Base-by-base conservation (phyloP, 2,888 invertebrate species). In the Cremastinae sp. region DNA sequence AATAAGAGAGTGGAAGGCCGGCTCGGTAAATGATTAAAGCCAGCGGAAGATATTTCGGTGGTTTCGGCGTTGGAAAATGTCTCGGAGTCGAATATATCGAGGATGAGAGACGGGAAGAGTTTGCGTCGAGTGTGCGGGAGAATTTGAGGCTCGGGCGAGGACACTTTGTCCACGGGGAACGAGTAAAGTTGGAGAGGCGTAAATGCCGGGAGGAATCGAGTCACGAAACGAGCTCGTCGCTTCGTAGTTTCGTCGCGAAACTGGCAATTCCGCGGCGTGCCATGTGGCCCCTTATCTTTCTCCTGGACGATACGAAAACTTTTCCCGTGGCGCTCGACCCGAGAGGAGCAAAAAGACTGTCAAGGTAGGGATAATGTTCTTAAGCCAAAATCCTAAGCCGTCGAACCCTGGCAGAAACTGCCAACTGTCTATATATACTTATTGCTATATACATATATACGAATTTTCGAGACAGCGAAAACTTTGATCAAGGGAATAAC, bases 121-220 rank as follows among this genome's bases (percentile, higher is more conserved):
- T n/a, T n/a, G n/a, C n/a, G n/a, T n/a, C n/a, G 47, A 34, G 45
- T 12, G 47, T 41, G 20, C 12, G 56, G 12, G 14, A 43, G 61
- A 45, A 18, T 18, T n/a, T n/a, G n/a, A n/a, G n/a, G n/a, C n/a
- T n/a, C n/a, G n/a, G n/a, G n/a, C n/a, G n/a, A n/a, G n/a, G 41
- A 43, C 47, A 51, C 61, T 49, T 51, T 61, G 49, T 12, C 16
- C 22, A 20, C 7, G 38, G 56, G 36, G 70, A 66, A 61, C 56
- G 43, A 47, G 38, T 45, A 62, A 75, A 78, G 69, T 78, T 70
- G 34, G 22, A 49, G 34, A 36, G 9, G 36, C 38, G 41, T 20
- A 72, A 64, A 34, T 69, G 56, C 51, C 41, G 41, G 14, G 71
- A 66, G 70, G 56, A 71, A 77, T 73, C 61, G 75, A 64, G 69